Conservation (phyloP, 2,113 vertebrate genomes). For the Myanophis thanlyinensis region DNA sequence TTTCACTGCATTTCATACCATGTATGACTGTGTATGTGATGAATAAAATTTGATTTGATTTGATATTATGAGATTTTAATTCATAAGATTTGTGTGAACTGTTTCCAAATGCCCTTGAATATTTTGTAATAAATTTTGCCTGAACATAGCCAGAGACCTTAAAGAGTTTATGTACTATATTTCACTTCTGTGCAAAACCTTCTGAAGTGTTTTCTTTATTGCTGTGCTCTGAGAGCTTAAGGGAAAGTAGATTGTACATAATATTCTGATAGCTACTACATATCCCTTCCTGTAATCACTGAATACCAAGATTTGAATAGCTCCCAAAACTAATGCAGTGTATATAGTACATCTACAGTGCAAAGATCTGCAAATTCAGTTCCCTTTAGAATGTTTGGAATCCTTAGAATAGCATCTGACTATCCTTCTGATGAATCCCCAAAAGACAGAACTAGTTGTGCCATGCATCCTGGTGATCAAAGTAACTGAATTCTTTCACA, state of each 20-base stretch:
- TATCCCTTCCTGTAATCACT: not conserved
- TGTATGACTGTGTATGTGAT: too few relatives aligned
- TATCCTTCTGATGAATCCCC: not conserved
- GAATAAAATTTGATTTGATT: too few relatives aligned
- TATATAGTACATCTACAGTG: not conserved
- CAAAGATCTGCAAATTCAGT: not conserved
- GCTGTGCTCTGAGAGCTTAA: not conserved
- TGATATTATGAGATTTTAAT: not conserved
- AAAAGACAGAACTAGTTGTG: not conserved
- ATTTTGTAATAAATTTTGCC: not conserved
- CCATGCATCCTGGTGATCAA: not conserved
- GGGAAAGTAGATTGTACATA: not conserved
- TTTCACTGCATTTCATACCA: too few relatives aligned
- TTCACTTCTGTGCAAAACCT: not conserved
- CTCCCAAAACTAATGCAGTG: not conserved
- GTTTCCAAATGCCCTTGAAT: not conserved
- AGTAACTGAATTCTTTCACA: not conserved
- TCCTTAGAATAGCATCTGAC: not conserved
- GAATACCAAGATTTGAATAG: not conserved
- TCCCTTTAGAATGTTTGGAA: not conserved
- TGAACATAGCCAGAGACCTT: not conserved
- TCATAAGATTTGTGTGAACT: not conserved
- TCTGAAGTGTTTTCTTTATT: not conserved
- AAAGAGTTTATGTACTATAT: not conserved
- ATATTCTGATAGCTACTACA: not conserved